Percentiles rank a stretch among this genome's conserved stretches.
These are phyloP conservation scores for Melieria omissa DNA, from an alignment of 2,888 invertebrate genomes.

Conservation along the genomic window DNA sequence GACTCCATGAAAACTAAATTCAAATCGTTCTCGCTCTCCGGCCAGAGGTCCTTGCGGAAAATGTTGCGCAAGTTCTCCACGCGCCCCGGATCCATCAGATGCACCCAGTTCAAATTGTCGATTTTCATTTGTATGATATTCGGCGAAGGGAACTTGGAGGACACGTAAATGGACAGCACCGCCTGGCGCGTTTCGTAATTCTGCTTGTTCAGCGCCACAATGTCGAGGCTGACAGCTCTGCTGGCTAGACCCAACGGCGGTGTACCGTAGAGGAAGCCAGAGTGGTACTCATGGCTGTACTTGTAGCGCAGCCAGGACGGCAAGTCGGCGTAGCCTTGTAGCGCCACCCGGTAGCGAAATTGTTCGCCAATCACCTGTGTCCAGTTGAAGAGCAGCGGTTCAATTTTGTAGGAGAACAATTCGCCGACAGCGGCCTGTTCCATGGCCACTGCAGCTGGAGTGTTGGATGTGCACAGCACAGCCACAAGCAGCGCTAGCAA, in stretches of 20 bases:
- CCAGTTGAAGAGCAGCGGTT: conserved; percentile 84
- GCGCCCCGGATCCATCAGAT: conserved; percentile 80
- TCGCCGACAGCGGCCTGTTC: conserved; percentile 69
- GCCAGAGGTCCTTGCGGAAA: conserved; percentile 82
- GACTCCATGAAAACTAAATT: conserved; percentile 87
- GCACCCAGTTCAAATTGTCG: conserved; percentile 89
- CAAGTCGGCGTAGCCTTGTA: conserved; percentile 82
- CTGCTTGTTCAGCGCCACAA: conserved; percentile 80
- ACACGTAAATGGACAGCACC: conserved; percentile 73
- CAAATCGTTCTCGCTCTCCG: conserved; percentile 77
- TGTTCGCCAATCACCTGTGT: conserved; percentile 68
- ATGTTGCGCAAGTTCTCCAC: conserved; percentile 82
- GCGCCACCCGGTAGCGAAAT: conserved; percentile 76
- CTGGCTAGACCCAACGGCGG: conserved; percentile 74
- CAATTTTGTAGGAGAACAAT: conserved; percentile 82
- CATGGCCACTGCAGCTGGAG: conserved; percentile 24
- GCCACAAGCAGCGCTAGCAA: conserved; percentile 14
- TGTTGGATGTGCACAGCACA: not conserved
- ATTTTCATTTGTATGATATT: conserved; percentile 88
- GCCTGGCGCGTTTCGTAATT: conserved; percentile 80
- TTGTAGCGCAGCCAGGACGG: conserved; percentile 88
- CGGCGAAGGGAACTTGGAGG: conserved; percentile 76
- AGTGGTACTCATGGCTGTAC: conserved; percentile 80
- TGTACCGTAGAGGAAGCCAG: conserved; percentile 87
- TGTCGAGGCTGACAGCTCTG: conserved; percentile 73